phyloP scores from a whole-genome alignment of 1,140 invertebrate species.

The Bombus fervidus region DNA sequence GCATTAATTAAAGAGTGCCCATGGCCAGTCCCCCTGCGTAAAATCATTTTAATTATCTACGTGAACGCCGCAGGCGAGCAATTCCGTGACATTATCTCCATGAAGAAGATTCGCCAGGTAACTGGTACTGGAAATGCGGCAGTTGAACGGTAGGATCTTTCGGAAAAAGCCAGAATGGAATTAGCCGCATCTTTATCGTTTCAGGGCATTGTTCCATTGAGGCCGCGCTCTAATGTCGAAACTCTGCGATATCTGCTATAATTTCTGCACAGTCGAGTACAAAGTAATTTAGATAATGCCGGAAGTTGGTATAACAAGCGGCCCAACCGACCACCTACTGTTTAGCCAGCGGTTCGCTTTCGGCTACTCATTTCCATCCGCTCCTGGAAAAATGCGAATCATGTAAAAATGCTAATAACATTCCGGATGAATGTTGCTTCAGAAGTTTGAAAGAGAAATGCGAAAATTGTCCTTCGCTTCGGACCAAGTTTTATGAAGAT shows the following conservation, averaged over 20 bases:
- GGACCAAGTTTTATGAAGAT: not conserved
- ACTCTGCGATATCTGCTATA: slow-evolving; percentile 31
- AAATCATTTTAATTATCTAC: slow-evolving; percentile 35
- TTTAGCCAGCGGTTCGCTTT: not conserved
- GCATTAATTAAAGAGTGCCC: slow-evolving; percentile 21
- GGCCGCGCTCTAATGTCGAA: not conserved
- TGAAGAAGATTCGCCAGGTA: not conserved
- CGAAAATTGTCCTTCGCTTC: not conserved
- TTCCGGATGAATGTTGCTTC: not conserved
- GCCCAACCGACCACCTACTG: not conserved
- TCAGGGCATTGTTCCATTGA: slow-evolving; percentile 2
- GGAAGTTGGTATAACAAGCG: slow-evolving; percentile 48
- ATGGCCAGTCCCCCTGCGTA: not conserved
- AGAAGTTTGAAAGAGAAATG: not conserved
- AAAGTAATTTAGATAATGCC: slow-evolving; percentile 64
- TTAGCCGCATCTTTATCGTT: slow-evolving; percentile 42
- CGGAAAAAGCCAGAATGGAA: not conserved
- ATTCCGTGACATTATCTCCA: slow-evolving; percentile 1
- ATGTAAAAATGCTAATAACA: too few species aligned
- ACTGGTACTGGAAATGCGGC: not conserved
- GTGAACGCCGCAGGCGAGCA: not conserved
- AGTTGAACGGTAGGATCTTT: not conserved
- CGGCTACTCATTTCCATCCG: not conserved
- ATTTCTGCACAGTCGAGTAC: slow-evolving; percentile 38
- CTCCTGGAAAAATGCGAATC: too few species aligned